phyloP scores from a whole-genome alignment of 2,113 vertebrate genomes.

The Leptobrachium leishanense region DNA sequence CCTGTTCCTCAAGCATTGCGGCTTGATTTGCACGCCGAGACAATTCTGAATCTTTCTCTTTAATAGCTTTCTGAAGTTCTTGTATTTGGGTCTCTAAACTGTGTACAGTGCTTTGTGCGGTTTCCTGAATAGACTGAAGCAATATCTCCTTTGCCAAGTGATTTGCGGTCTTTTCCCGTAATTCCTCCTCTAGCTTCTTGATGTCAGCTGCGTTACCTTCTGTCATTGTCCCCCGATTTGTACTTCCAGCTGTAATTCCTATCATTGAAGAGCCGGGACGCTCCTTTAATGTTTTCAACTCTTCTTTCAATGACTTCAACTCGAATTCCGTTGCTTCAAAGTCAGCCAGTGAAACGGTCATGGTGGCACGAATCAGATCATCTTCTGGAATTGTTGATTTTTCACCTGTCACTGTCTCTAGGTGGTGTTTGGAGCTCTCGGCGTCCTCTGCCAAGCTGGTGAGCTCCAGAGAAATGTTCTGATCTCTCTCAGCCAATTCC shows the following conservation, averaged over 20 bases:
- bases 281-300: constrained; percentile 68
- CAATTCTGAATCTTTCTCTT: constrained; percentile 76
- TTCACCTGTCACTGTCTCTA: constrained; percentile 62
- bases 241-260: constrained; percentile 59
- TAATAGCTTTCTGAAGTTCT: constrained; percentile 68
- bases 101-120: constrained; percentile 55
- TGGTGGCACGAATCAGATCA: not conserved
- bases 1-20: constrained; percentile 64
- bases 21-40: constrained; percentile 63
- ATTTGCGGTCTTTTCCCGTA: constrained; percentile 63
- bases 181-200: constrained; percentile 54
- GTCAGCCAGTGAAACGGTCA: constrained; percentile 23
- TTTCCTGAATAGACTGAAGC: constrained; percentile 69
- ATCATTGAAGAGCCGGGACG: constrained; percentile 51
- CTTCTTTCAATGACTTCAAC: constrained; percentile 67
- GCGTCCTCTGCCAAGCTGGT: constrained; percentile 68
- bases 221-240: not conserved
- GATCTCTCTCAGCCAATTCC: constrained; percentile 81
- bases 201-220: constrained; percentile 42
- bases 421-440: constrained; percentile 62
- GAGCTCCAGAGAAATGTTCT: constrained; percentile 58
- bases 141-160: constrained; percentile 66
- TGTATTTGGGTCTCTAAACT: constrained; percentile 64
- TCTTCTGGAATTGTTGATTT: constrained; percentile 57
- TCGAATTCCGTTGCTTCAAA: constrained; percentile 62